Percentiles rank a stretch among this genome's conserved stretches.
phyloP scores from a whole-genome alignment of 2,888 invertebrate genomes.

The Ectemnius continuus region DNA sequence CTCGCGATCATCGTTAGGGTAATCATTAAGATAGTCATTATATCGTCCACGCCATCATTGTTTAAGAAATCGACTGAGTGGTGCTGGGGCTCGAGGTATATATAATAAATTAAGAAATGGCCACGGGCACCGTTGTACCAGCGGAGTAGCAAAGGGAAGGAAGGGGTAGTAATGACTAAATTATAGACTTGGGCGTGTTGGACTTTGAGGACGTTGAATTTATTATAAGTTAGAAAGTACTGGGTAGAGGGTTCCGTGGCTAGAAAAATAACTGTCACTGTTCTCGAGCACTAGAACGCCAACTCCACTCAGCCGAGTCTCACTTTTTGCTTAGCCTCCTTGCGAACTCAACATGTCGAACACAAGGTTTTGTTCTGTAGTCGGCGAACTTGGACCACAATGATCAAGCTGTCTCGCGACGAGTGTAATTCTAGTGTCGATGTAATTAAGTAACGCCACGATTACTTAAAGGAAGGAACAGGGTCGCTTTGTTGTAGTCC shows the following conservation, averaged over 20 bases:
- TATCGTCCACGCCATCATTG: conserved; percentile 9
- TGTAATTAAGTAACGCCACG: background rate
- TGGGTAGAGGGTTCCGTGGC: background rate
- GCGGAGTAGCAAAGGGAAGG: background rate
- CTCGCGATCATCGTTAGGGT: background rate
- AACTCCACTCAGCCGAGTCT: conserved; percentile 1
- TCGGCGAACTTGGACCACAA: no score
- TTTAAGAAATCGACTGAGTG: conserved; percentile 6
- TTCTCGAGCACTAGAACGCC: background rate
- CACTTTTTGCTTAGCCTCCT: no score
- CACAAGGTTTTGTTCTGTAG: background rate
- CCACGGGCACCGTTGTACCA: conserved; percentile 27
- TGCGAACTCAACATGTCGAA: no score
- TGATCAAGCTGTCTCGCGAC: no score
- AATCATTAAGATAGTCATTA: conserved; percentile 9
- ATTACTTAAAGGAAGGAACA: background rate
- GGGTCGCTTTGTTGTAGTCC: background rate
- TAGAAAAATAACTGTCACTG: background rate
- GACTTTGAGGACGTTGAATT: conserved; percentile 41
- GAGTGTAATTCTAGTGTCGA: no score
- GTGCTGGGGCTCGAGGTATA: conserved; percentile 22
- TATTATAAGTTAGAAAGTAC: conserved; percentile 29
- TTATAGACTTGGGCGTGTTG: conserved; percentile 31
- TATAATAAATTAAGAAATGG: conserved; percentile 52
- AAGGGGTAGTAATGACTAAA: conserved; percentile 29